Base-by-base conservation (phyloP, 1,140 invertebrate genomes). In the Dreissena rostriformis region DNA sequence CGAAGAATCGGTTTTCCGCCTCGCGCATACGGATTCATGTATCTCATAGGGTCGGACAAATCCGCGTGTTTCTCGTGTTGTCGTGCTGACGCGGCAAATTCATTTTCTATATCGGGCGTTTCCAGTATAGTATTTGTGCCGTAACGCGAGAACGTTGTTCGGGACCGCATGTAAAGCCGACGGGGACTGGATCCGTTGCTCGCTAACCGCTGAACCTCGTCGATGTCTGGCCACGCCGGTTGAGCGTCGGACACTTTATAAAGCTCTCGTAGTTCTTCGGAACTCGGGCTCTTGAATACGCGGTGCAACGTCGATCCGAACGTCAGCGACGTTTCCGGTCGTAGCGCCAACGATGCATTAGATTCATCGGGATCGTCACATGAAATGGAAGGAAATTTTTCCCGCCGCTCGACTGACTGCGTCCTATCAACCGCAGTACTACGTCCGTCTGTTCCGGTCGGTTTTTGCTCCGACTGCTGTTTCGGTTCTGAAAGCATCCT, bases 171-270 rank as follows among this genome's bases (percentile, higher is more conserved):
- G 66, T 66, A 19, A 15, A 24, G n/a, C 28, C 39, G 2, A n/a
- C 55, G 63, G 65, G 73, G 29, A 66, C 63, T 73, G 71, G 29
- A 24, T 24, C 61, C 65, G 29, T 79, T 22, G 61, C 72, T 29
- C 49, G 52, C 67, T 73, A 86, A 75, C 65, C 53, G 66, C 49
- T 82, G 81, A 17, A 86, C 77, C 11, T 86, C 86, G 22, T 85
- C 78, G 68, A 67, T 63, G 61, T 49, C 81, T 14, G 78, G 84
- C 82, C 81, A 86, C 26, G 65, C 52, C 11, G 74, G 57, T 39
- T 52, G 63, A 2, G 73, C 28, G 6, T 78, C 77, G 8, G 17
- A 63, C 14, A n/a, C 67, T 79, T 74, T 67, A 17, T 73, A 61
- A 39, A 84, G 26, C 72, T 77, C 74, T 52, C 53, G 67, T 24